Base-by-base conservation (phyloP, 2,113 vertebrate genomes). In the Cephalopholis sonnerati region DNA sequence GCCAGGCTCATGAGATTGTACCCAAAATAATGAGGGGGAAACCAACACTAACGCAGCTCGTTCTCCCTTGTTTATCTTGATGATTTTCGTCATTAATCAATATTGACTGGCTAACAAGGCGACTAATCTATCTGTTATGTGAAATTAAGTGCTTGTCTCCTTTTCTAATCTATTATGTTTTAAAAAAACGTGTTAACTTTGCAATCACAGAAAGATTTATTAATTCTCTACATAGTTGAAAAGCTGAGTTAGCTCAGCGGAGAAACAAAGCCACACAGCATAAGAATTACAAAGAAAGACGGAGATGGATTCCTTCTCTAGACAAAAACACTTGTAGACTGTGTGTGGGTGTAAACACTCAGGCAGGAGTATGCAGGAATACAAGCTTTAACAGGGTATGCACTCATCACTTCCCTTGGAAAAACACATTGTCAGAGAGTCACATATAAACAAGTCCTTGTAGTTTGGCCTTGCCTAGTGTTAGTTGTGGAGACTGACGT, bases 51-150 rank as follows among this genome's bases (percentile, higher is more conserved):
- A 51, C 10, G 16, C 13, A 61, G 29, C 63, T 59, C 16, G 44
- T 29, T 58, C 16, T 41, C 53, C 4, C 7, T 48, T 68, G 36
- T 63, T 77, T 36, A 58, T 27, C 32, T 16, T 46, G n/a, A 79
- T 59, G 16, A 32, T 74, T 66, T 84, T 48, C 51, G 25, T 62
- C 70, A 58, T 81, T 64, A 81, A 81, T 85, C 74, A 79, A 58
- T 82, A 84, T 59, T 53, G 55, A 66, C 59, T 22, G 53, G 39
- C 29, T 62, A 74, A 82, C 39, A 53, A 59, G 51, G 54, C 22
- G 22, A 51, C 53, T 29, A 17, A 61, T 84, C 68, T 61, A 39
- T 64, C 54, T 61, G 41, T 20, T 5, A 58, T 66, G 61, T 57
- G 22, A 41, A 76, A 74, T 74, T 11, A 74, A 66, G 27, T 58